Conservation (phyloP, 1,140 invertebrate genomes). For the Mamestra configurata region DNA sequence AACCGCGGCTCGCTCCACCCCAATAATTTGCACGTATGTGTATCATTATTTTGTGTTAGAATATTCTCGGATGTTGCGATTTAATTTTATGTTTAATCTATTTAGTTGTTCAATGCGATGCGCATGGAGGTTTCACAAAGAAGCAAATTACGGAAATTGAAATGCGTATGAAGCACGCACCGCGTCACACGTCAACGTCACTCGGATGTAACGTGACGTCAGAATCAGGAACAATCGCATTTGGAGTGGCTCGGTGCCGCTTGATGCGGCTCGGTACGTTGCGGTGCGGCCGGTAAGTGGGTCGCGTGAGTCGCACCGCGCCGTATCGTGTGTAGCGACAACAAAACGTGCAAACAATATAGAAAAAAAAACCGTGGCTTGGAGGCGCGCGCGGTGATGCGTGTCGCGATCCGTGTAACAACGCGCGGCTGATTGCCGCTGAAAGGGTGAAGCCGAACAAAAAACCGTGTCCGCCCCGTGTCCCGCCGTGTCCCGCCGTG, state of each 20-base stretch:
- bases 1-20: neutral
- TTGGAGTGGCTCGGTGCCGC: slow-evolving; percentile 24
- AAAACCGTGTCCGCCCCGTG: slow-evolving; percentile 62
- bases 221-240: slow-evolving; percentile 56
- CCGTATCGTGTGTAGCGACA: slow-evolving; percentile 43
- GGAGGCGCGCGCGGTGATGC: slow-evolving; percentile 65
- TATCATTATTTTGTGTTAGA: neutral
- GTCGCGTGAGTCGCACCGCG: slow-evolving; percentile 49
- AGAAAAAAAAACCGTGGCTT: slow-evolving; percentile 51
- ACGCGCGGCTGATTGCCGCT: slow-evolving; percentile 79
- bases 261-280: neutral
- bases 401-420: slow-evolving; percentile 75
- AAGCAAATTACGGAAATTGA: neutral
- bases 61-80: neutral
- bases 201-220: slow-evolving; percentile 49
- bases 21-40: neutral
- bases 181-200: neutral
- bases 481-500: slow-evolving; percentile 49
- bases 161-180: slow-evolving; percentile 7
- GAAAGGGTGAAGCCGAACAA: slow-evolving; percentile 76
- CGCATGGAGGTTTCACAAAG: neutral
- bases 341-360: slow-evolving; percentile 67
- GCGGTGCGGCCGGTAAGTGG: slow-evolving; percentile 50
- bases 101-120: neutral
- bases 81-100: slow-evolving; percentile 1